Base-by-base conservation (phyloP, 1,140 invertebrate genomes). In the Anastrepha obliqua region DNA sequence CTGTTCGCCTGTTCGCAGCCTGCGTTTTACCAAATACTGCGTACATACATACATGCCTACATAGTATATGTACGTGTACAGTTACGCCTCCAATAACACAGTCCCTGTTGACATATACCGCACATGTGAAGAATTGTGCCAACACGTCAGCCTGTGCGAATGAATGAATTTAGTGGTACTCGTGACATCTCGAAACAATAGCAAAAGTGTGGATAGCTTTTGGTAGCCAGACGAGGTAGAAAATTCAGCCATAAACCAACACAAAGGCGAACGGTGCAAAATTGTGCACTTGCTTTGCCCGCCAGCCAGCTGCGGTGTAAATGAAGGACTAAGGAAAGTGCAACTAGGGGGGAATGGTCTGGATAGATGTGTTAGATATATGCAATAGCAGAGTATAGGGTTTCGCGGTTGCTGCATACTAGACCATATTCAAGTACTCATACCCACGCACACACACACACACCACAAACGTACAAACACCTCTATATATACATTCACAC, bases 121-220 rank as follows among this genome's bases (percentile, higher is more conserved):
- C 64, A 67, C 29, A 39, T 74, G 67, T 44, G 2, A 62, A 42
- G 74, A 74, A 74, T 47, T 42, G 42, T n/a, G 44, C 42, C 74
- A 17, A 17, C 51, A 47, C 17, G 20, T 55, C 74, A 55, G 17
- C 47, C 7, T 55, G 7, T 55, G 74, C 74, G 74, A 81, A 81
- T 81, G 47, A 81, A 47, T 81, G 74, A 81, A 81, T 81, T 81
- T 55, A 81, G 74, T 55, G 74, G 74, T 78, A 47, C 47, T 81
- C 74, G 51, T 81, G 74, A 15, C 74, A 81, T 20, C 20, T 81
- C 44, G 17, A 55, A 55, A 20, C 47, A 81, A 81, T n/a, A 13
- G n/a, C 47, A 81, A 67, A 29, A 58, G 74, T 58, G 74, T 55
- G n/a, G 47, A 81, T 55, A 55, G 74, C 47, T 81, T 44, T 81